Evolutionary conservation across 1,140 invertebrate species (phyloP).

Genomic region (Maconellicoccus hirsutus): DNA sequence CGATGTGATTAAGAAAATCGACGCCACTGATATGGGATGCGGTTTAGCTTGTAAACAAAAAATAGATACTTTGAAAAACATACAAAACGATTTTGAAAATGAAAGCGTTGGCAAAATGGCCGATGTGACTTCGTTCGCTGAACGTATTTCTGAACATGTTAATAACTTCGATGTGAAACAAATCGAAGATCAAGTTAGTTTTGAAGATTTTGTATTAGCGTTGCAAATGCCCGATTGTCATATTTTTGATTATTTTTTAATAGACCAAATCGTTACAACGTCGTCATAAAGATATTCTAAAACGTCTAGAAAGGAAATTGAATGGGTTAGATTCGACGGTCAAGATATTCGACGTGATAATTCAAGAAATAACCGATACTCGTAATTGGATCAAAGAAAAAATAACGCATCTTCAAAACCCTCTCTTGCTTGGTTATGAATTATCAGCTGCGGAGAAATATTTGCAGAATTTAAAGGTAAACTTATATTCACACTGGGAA

Average conservation of each 20-base stretch:
- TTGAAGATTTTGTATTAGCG: background rate
- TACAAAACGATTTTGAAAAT: constrained; percentile 27
- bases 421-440: constrained; percentile 57
- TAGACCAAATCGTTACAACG: constrained; percentile 68
- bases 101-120: constrained; percentile 43
- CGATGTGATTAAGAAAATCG: constrained; percentile 59
- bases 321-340: constrained; percentile 67
- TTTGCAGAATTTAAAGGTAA: constrained; percentile 52
- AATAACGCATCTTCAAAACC: constrained; percentile 50
- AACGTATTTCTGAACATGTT: constrained; percentile 61
- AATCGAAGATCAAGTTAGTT: constrained; percentile 65
- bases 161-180: constrained; percentile 80
- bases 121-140: constrained; percentile 51
- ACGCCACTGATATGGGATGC: constrained; percentile 66
- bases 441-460: constrained; percentile 59
- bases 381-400: constrained; percentile 69
- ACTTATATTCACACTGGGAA: constrained; percentile 10
- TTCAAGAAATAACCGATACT: constrained; percentile 58
- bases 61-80: constrained; percentile 50
- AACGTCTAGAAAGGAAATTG: constrained; percentile 67
- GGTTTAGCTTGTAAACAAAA: constrained; percentile 72
- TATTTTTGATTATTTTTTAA: constrained; percentile 31
- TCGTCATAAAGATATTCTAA: constrained; percentile 66
- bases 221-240: constrained; percentile 6
- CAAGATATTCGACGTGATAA: constrained; percentile 54